phyloP scores from a whole-genome alignment of 2,888 invertebrate species.

The Melinopterus prodromus region DNA sequence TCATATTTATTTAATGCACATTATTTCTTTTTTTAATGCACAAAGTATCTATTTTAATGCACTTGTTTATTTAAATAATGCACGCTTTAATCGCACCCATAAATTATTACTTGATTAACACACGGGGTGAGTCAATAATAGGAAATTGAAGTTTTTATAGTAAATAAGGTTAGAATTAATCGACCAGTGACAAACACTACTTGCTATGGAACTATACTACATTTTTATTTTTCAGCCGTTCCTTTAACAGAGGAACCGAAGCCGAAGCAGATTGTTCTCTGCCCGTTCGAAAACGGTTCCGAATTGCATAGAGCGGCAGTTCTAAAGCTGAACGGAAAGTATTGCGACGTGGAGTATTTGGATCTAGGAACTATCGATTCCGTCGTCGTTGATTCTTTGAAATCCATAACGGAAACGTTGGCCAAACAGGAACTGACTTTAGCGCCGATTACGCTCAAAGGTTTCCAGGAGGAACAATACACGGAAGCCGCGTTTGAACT shows the following conservation, averaged over 20 bases:
- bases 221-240: conserved; percentile 39
- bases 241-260: conserved; percentile 41
- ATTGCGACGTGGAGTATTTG: conserved; percentile 47
- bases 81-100: too few species aligned
- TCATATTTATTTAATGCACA: too few species aligned
- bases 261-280: conserved; percentile 49
- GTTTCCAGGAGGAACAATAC: conserved; percentile 37
- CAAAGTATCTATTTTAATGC: too few species aligned
- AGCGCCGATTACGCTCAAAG: conserved; percentile 42
- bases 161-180: too few species aligned
- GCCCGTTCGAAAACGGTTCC: conserved; percentile 41
- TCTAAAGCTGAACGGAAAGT: conserved; percentile 37
- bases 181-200: too few species aligned
- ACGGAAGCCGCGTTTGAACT: conserved; percentile 31
- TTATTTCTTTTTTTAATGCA: too few species aligned
- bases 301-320: conserved; percentile 48
- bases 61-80: too few species aligned
- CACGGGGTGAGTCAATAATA: too few species aligned
- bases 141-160: too few species aligned
- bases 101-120: too few species aligned
- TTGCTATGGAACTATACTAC: too few species aligned
- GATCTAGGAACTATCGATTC: conserved; percentile 49
- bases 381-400: conserved; percentile 46
- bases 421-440: conserved; percentile 42
- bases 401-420: conserved; percentile 47